Conservation (phyloP, 2,888 invertebrate genomes). For the Dusona sp. region DNA sequence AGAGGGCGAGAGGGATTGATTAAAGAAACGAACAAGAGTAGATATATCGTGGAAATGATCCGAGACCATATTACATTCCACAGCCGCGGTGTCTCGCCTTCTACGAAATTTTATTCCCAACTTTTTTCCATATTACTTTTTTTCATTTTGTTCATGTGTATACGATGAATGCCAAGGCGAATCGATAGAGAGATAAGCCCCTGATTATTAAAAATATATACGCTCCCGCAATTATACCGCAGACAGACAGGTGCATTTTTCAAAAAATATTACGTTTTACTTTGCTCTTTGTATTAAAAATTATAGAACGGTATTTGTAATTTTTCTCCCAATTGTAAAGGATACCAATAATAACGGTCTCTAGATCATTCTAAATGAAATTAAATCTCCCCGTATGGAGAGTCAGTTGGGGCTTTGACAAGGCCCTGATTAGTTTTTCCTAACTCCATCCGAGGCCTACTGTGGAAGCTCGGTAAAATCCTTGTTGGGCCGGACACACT, state of each 20-base stretch:
- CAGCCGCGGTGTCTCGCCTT: background rate
- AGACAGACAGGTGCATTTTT: background rate
- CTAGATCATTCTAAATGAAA: background rate
- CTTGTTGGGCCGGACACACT: too few species aligned
- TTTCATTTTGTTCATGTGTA: background rate
- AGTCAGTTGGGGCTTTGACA: too few species aligned
- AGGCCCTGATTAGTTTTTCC: too few species aligned
- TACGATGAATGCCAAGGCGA: background rate
- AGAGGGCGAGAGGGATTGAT: conserved; percentile 1
- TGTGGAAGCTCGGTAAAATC: too few species aligned
- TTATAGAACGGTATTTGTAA: too few species aligned
- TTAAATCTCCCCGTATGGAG: too few species aligned
- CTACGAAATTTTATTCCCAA: conserved; percentile 10
- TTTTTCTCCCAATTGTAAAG: background rate
- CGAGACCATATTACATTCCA: conserved; percentile 45
- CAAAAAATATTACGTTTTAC: background rate
- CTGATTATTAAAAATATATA: background rate
- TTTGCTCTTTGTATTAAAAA: too few species aligned
- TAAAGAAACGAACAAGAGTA: background rate
- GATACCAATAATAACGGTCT: background rate
- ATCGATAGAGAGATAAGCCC: background rate
- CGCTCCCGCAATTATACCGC: too few species aligned
- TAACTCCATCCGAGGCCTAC: too few species aligned
- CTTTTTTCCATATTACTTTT: background rate
- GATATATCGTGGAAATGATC: conserved; percentile 38